Percentiles rank a stretch among this genome's conserved stretches.
phyloP scores from a whole-genome alignment of 2,797 vertebrate species.

The Etheostoma nigrum region DNA sequence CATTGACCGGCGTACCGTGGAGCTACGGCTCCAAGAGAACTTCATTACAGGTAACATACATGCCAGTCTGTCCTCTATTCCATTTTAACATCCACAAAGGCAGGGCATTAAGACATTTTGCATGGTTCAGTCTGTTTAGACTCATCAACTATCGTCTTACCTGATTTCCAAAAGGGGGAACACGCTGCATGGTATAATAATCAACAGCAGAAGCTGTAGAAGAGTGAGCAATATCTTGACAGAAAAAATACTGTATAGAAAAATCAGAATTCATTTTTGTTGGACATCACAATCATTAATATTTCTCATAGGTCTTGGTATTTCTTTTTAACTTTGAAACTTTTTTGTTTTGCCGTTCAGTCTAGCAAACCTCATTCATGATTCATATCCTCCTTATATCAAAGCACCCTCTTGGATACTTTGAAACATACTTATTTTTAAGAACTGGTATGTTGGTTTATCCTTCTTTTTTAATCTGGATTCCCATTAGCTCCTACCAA shows the following conservation, averaged over 20 bases:
- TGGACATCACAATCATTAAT: not conserved
- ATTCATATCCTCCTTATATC: slow-evolving; percentile 40
- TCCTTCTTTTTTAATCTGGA: slow-evolving; percentile 61
- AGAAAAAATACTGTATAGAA: no score
- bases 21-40: slow-evolving; percentile 91
- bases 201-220: not conserved
- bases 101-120: not conserved
- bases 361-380: slow-evolving; percentile 42
- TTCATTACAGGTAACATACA: slow-evolving; percentile 85
- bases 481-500: slow-evolving; percentile 42
- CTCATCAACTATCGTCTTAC: not conserved
- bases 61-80: not conserved
- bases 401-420: slow-evolving; percentile 44
- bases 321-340: slow-evolving; percentile 17
- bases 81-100: not conserved
- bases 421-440: slow-evolving; percentile 59
- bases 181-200: not conserved
- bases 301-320: slow-evolving; percentile 6
- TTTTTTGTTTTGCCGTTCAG: slow-evolving; percentile 31
- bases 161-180: not conserved
- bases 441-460: slow-evolving; percentile 44
- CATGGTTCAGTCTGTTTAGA: not conserved
- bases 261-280: not conserved
- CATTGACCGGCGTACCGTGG: slow-evolving; percentile 90
- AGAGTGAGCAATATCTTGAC: not conserved